These are phyloP conservation scores for Cheirogaleus major DNA, from an alignment of 2,797 vertebrate species.

Conservation along the genomic window DNA sequence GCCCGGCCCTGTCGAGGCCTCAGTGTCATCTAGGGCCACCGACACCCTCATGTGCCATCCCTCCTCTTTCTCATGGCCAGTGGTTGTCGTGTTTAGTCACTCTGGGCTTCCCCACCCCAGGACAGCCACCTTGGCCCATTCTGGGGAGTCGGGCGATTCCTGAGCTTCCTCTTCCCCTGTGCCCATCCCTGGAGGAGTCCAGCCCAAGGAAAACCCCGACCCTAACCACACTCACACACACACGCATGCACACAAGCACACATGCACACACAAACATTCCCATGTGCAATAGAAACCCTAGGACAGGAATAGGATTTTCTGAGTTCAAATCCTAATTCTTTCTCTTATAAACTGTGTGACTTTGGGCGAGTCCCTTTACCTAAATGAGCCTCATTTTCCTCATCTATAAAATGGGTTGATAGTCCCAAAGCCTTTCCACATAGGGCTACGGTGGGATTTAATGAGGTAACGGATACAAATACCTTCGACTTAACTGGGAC, in stretches of 20 bases:
- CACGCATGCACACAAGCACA: too few species aligned
- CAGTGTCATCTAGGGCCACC: fast-evolving
- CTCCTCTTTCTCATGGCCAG: not conserved
- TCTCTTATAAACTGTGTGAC: not conserved
- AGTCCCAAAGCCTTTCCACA: not conserved
- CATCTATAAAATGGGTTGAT: not conserved
- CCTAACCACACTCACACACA: not conserved
- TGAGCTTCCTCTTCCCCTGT: not conserved
- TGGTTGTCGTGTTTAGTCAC: too few species aligned
- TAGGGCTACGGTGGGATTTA: not conserved
- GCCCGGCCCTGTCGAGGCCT: not conserved
- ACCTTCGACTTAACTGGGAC: not conserved
- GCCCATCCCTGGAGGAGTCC: not conserved
- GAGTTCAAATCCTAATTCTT: not conserved
- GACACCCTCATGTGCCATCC: fast-evolving
- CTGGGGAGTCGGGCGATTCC: not conserved
- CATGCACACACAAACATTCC: too few species aligned
- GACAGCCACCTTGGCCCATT: too few species aligned
- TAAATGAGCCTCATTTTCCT: not conserved
- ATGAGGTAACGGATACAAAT: not conserved
- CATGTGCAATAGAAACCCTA: not conserved
- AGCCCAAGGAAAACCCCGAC: not conserved
- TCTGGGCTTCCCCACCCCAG: not conserved
- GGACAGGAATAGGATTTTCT: not conserved
- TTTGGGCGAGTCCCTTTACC: not conserved